Base-by-base conservation (phyloP, 2,888 invertebrate genomes). In the Kryphioiulus occultus region DNA sequence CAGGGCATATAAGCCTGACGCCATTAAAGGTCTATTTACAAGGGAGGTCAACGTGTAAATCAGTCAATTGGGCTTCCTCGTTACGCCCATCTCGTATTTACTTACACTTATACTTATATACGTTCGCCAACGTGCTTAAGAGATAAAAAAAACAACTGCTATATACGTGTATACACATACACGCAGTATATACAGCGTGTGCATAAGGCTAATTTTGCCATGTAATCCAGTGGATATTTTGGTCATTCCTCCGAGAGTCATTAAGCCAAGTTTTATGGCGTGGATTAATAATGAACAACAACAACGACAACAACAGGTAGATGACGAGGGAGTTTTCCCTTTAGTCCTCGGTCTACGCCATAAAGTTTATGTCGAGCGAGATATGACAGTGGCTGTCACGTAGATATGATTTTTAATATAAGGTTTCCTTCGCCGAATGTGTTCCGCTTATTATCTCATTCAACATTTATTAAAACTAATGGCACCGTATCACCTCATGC, bases 31-130 rank as follows among this genome's bases (percentile, higher is more conserved):
- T 39, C 32, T 85, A 39, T 85, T 42, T 35, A 85, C 85, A 17
- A 85, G 35, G 39, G 44, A 85, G 44, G 35, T 42, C 42, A 85
- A 42, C 15, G 39, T 39, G 42, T 85, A 85, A 85, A 85, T 85
- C 85, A 42, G 39, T 85, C 85, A 42, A 85, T 85, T 35, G 35
- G 44, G 85, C 85, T 85, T 85, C 85, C 85, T 85, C 39, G 85
- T 85, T 85, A 85, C 85, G 85, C 85, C 85, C 85, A 85, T 42
- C 26, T 82, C 39, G 5, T 53, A 53, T 53, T 53, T 53, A 53
- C 53, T 53, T 17, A 17, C n/a, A n/a, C n/a, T n/a, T n/a, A n/a
- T n/a, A n/a, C n/a, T n/a, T n/a, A n/a, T 0, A 7, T 15, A 15
- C 7, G 1, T 42, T 42, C 7, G 42, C 42, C 53, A 17, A 53